A percentile compares a stretch with the other conserved stretches of the same genome.
Evolutionary conservation across 2,888 invertebrate genomes (phyloP).

Genomic region (Caradrina clavipalpis): DNA sequence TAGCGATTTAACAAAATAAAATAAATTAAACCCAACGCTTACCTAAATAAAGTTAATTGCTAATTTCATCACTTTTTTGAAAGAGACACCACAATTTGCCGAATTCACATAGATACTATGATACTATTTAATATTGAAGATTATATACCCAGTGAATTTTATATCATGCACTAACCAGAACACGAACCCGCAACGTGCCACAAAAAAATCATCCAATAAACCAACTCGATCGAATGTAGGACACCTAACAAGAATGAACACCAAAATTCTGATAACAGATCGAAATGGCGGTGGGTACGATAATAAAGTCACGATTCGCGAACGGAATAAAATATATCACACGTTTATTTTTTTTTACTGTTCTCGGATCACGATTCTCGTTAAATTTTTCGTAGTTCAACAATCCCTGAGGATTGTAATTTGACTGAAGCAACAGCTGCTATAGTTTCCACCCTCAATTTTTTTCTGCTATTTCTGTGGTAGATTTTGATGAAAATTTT

Average conservation of each 20-base stretch:
- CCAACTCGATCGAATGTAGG: not conserved
- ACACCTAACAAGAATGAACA: not conserved
- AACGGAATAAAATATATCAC: conserved; percentile 25
- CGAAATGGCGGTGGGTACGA: conserved; percentile 3
- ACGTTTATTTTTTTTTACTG: conserved; percentile 1
- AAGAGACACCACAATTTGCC: too few species aligned
- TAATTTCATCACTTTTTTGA: too few species aligned
- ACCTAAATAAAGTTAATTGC: too few species aligned
- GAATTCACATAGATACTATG: too few species aligned
- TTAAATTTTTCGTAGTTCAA: conserved; percentile 3
- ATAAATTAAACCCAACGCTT: too few species aligned
- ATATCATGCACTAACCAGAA: too few species aligned
- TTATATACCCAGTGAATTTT: too few species aligned
- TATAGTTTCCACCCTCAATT: too few species aligned
- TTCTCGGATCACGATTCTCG: not conserved
- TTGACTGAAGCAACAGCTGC: conserved; percentile 3
- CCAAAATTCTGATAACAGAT: conserved; percentile 9
- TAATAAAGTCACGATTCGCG: conserved; percentile 10
- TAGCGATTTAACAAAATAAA: too few species aligned
- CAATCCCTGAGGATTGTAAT: conserved; percentile 2
- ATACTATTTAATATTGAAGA: too few species aligned
- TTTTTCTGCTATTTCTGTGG: not conserved
- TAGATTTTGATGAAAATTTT: not conserved
- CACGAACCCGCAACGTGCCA: not conserved
- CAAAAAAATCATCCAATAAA: not conserved